Base-by-base conservation (phyloP, 2,113 vertebrate species). In the Periophthalmus modestus region DNA sequence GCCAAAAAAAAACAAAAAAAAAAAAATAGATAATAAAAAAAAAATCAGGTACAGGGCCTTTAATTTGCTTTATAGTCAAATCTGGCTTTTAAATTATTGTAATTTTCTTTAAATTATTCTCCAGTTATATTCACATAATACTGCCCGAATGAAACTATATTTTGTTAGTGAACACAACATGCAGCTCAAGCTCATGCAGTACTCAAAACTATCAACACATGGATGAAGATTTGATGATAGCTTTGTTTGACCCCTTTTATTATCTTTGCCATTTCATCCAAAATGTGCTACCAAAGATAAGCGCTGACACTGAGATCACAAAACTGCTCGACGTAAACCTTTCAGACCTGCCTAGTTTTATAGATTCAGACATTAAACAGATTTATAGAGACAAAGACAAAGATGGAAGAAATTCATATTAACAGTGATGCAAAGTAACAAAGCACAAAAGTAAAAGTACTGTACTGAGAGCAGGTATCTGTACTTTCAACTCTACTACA, bases 141-240 rank as follows among this genome's bases (percentile, higher is more conserved):
- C 28, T 28, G 1, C 28, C 28, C 28, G 2, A 28, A 28, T 28
- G 15, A 11, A 21, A 1, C 6, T 55, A 18, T 59, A 23, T 1
- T 52, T 5, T 15, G 55, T 50, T 66, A 15, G 28, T n/a, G 65
- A 47, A 52, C 24, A 43, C 33, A 39, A 28, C 86, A 86, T 90
- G 87, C 88, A 74, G 19, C 10, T 79, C 65, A 85, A 82, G 78
- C 75, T 69, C 90, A 87, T 90, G 89, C 88, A 87, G 68, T 66
- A 68, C 62, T 78, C 54, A 57, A 79, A 88, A 79, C 77, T 74
- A 79, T 71, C 66, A 80, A 71, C 63, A 39, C 68, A 82, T 62
- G 75, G 61, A 71, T 10, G 70, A 34, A 77, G 70, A 59, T 68
- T 63, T 76, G 65, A 76, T 78, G 83, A 84, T 82, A 84, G 83